Evolutionary conservation across 2,797 vertebrate genomes (phyloP), one percentile per base, ranked within the genome.

Genomic region (Enoplosus armatus): DNA sequence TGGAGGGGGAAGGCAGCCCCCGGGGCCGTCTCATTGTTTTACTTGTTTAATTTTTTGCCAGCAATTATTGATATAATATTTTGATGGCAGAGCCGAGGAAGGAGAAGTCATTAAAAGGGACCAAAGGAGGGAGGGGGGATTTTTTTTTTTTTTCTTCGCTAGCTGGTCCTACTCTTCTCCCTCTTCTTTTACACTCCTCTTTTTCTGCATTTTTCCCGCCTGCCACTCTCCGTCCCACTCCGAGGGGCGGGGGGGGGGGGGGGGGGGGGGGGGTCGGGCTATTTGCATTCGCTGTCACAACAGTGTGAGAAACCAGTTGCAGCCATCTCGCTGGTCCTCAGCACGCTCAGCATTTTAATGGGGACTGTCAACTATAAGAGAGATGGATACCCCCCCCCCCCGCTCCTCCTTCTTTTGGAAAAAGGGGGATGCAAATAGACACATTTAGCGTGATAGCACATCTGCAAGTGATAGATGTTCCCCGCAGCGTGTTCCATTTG

Each of bases 1-100:
- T 92, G 84, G 92, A 92, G 89, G 89, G 92, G 90, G 89, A 35
- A 24, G 73, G 82, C 94, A 79, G 88, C 84, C 89, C 96, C 94
- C 75, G 29, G 51, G 95, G 95, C 94, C 77, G 74, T 86, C 75
- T 93, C 93, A 95, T 95, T 95, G 89, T 96, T 96, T 95, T 93
- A 94, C 94, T 96, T 93, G 87, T 92, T 95, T 95, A 94, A 95
- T 92, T 95, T 95, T 95, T 94, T 69, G 72, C 74, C 90, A 91
- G 93, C 95, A 96, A 95, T 96, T 95, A 96, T 96, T 96, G 94
- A 95, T 95, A 95, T 94, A 94, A 95, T 94, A 95, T 95, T 92
- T 94, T 94, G 93, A 95, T 89, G 94, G 93, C 85, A 82, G 83
- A 83, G 77, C 70, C 0, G 78, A 75, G 65, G 85, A 90, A 85